phyloP scores from a whole-genome alignment of 35 echinoderm and acorn worm genomes.

The Apostichopus parvimensis region DNA sequence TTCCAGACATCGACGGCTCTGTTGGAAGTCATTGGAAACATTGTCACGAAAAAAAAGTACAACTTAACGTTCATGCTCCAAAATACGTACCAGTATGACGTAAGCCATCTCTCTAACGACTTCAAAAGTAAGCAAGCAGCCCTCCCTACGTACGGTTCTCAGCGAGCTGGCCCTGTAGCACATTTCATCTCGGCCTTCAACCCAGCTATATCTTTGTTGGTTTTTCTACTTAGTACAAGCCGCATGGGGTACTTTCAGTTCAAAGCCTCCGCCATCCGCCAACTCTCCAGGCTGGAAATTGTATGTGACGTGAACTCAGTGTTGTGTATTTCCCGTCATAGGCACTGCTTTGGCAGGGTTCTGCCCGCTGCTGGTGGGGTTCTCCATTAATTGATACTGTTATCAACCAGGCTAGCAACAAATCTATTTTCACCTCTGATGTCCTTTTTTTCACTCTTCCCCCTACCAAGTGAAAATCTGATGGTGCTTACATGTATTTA shows the following conservation, averaged over 20 bases:
- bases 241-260: slow-evolving; percentile 43
- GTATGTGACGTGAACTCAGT: slow-evolving; percentile 27
- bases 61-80: too few relatives aligned
- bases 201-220: slow-evolving; percentile 3
- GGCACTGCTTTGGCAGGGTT: slow-evolving; percentile 15
- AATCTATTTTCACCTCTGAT: slow-evolving; percentile 4
- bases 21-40: too few relatives aligned
- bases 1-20: too few relatives aligned
- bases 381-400: slow-evolving; percentile 40
- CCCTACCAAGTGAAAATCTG: too few relatives aligned
- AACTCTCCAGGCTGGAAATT: slow-evolving; percentile 32
- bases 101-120: too few relatives aligned
- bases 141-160: neutral
- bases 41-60: too few relatives aligned
- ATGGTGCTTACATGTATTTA: too few relatives aligned
- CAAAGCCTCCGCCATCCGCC: slow-evolving; percentile 1
- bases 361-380: neutral
- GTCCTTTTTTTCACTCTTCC: too few relatives aligned
- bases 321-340: slow-evolving; percentile 4
- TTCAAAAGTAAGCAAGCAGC: neutral
- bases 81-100: too few relatives aligned
- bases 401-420: slow-evolving; percentile 27
- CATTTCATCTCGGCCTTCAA: slow-evolving; percentile 6
- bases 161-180: neutral
- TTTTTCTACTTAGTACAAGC: slow-evolving; percentile 41